phyloP scores from a whole-genome alignment of 2,797 vertebrate species.

The Brotula barbata region DNA sequence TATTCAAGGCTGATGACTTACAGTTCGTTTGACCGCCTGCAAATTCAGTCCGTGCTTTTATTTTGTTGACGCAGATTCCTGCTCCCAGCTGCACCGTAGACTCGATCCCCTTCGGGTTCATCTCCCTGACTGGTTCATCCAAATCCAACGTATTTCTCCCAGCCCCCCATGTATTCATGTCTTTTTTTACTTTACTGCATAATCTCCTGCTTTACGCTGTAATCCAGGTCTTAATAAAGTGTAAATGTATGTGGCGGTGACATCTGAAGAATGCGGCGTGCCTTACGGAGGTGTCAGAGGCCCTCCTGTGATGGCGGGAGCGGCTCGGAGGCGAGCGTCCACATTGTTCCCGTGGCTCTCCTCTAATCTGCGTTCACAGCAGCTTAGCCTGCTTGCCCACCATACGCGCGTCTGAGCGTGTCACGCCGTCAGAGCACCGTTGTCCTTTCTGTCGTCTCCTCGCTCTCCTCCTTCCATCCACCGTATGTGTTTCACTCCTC shows the following conservation, averaged over 20 bases:
- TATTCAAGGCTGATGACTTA: slow-evolving; percentile 26
- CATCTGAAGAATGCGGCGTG: slow-evolving; percentile 40
- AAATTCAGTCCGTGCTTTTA: slow-evolving; percentile 1
- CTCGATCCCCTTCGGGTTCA: too few relatives aligned
- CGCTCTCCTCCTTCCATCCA: slow-evolving; percentile 29
- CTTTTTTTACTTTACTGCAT: slow-evolving; percentile 25
- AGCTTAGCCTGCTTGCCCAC: slow-evolving; percentile 39
- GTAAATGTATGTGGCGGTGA: slow-evolving; percentile 24
- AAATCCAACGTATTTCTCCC: too few relatives aligned
- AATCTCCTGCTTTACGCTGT: slow-evolving; percentile 26
- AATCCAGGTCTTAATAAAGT: slow-evolving; percentile 37
- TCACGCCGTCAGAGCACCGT: slow-evolving; percentile 44
- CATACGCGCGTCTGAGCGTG: slow-evolving; percentile 40
- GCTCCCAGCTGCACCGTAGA: too few relatives aligned
- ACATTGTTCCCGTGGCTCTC: slow-evolving; percentile 25
- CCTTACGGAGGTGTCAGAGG: slow-evolving; percentile 29
- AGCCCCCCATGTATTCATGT: slow-evolving; percentile 26
- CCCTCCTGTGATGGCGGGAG: slow-evolving; percentile 2
- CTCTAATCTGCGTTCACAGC: slow-evolving; percentile 58
- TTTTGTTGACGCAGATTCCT: slow-evolving; percentile 25
- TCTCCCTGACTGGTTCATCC: slow-evolving; percentile 48
- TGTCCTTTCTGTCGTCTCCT: slow-evolving; percentile 22
- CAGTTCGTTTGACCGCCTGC: slow-evolving; percentile 7
- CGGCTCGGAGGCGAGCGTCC: slow-evolving; percentile 1
- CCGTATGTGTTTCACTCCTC: slow-evolving; percentile 26